Conservation (phyloP, 2,888 invertebrate genomes). For the Vandiemenella viatica region DNA sequence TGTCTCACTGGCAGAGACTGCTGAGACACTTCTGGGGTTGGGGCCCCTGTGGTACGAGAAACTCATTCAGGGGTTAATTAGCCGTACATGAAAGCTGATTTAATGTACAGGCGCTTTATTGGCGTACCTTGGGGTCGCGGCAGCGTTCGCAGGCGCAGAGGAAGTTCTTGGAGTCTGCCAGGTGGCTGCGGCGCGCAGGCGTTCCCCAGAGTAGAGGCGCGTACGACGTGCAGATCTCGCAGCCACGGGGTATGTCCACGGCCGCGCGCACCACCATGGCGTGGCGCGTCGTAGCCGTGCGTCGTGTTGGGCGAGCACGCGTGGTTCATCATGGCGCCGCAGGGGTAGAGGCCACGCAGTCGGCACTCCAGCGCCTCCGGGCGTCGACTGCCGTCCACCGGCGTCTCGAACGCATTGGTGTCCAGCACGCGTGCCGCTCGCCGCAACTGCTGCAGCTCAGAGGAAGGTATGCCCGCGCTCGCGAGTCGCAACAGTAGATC, state of each 20-base stretch:
- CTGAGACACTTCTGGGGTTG: too few species aligned
- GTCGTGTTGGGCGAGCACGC: neutral
- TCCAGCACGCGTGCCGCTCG: neutral
- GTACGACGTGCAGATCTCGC: constrained; percentile 51
- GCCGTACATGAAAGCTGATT: too few species aligned
- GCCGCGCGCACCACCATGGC: constrained; percentile 45
- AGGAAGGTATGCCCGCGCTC: neutral
- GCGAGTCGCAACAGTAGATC: neutral
- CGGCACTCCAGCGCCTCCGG: neutral
- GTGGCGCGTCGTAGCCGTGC: constrained; percentile 34
- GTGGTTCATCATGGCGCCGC: neutral
- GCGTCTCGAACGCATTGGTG: neutral
- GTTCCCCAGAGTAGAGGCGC: constrained; percentile 53
- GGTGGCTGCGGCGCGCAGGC: constrained; percentile 41
- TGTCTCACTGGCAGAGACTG: too few species aligned
- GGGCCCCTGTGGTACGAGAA: too few species aligned
- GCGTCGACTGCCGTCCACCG: neutral
- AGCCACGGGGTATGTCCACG: constrained; percentile 38
- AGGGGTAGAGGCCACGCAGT: neutral
- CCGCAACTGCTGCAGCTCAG: neutral
- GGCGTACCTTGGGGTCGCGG: constrained; percentile 38
- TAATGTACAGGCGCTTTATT: too few species aligned
- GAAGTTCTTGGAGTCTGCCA: constrained; percentile 52
- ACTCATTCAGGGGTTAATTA: too few species aligned
- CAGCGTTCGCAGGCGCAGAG: constrained; percentile 49